Percentiles rank a stretch among this genome's conserved stretches.
phyloP scores from a whole-genome alignment of 2,888 invertebrate species.

The Callyntrura guangdongensis region DNA sequence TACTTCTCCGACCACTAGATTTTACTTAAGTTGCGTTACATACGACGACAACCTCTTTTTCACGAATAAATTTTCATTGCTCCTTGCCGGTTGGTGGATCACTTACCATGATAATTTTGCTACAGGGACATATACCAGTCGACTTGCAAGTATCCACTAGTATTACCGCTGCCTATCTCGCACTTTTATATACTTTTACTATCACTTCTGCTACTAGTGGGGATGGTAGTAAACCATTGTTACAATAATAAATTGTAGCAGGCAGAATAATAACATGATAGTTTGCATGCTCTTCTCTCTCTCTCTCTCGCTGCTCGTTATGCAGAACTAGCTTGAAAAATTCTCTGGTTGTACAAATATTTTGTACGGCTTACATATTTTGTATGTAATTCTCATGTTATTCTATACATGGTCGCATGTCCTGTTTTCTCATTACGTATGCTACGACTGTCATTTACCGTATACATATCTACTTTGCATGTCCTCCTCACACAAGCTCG shows the following conservation, averaged over 20 bases:
- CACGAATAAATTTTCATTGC: conserved; percentile 78
- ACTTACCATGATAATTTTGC: conserved; percentile 78
- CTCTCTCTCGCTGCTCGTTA: not conserved
- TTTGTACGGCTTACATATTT: not conserved
- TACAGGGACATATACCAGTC: conserved; percentile 55
- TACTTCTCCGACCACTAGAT: not conserved
- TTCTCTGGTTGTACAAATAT: not conserved
- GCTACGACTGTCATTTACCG: conserved; percentile 76
- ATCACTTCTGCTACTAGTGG: not conserved
- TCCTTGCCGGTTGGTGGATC: conserved; percentile 75
- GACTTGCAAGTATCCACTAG: conserved; percentile 1
- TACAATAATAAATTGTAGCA: conserved; percentile 31
- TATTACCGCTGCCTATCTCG: not conserved
- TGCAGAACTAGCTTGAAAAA: not conserved
- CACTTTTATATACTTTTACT: too few relatives aligned
- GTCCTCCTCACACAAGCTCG: conserved; percentile 69
- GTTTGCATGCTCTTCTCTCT: not conserved
- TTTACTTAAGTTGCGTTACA: conserved; percentile 43
- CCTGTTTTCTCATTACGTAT: conserved; percentile 76
- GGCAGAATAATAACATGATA: conserved; percentile 6
- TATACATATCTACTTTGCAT: conserved; percentile 75
- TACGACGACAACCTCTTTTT: conserved; percentile 49
- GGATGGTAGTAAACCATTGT: conserved; percentile 24
- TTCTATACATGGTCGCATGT: conserved; percentile 20
- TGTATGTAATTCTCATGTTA: conserved; percentile 27